Percentiles rank a stretch among this genome's conserved stretches.
Evolutionary conservation across 1,140 invertebrate genomes (phyloP).

Genomic region (Papilio dardanus): DNA sequence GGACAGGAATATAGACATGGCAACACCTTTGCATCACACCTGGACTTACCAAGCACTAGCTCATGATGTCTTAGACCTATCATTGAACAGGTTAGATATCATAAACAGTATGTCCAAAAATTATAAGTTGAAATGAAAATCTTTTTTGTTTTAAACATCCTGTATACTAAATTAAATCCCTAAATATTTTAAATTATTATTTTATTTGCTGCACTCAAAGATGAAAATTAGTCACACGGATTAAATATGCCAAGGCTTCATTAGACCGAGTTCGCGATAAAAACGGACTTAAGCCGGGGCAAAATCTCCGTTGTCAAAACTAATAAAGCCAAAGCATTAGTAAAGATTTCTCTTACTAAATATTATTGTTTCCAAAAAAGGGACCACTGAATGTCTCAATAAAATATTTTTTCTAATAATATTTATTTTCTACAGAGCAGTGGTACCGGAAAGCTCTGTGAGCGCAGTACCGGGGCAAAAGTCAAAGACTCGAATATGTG

Average conservation of each 20-base stretch:
- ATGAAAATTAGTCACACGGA: too few species aligned
- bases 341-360: too few species aligned
- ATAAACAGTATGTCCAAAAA: background rate
- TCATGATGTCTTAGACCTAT: slow-evolving; percentile 96
- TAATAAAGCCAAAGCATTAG: too few species aligned
- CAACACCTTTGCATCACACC: slow-evolving; percentile 98
- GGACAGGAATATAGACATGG: slow-evolving; percentile 98
- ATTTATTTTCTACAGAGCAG: slow-evolving; percentile 61
- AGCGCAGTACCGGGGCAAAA: slow-evolving; percentile 84
- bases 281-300: too few species aligned
- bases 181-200: too few species aligned
- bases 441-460: slow-evolving; percentile 71
- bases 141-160: background rate
- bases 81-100: slow-evolving; percentile 87
- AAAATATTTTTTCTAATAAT: background rate
- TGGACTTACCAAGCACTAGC: slow-evolving; percentile 99
- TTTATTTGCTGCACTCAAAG: too few species aligned
- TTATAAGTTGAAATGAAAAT: background rate
- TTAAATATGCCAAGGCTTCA: too few species aligned
- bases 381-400: too few species aligned
- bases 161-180: too few species aligned
- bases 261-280: too few species aligned
- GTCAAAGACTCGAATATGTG: slow-evolving; percentile 93
- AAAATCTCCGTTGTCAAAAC: too few species aligned
- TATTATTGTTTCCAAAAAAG: too few species aligned